phyloP scores from a whole-genome alignment of 2,888 invertebrate genomes.

The Luffia ferchaultella region DNA sequence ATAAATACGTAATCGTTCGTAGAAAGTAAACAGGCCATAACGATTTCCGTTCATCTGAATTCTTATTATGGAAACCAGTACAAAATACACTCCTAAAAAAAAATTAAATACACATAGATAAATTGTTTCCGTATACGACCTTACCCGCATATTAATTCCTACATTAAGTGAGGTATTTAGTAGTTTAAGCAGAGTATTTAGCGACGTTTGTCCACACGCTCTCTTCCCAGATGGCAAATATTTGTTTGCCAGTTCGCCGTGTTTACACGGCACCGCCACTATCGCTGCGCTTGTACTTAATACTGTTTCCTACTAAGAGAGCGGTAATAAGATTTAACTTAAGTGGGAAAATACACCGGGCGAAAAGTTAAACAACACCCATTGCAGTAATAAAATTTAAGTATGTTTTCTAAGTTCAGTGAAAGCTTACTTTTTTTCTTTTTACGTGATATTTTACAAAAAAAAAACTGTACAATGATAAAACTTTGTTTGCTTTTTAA shows the following conservation, averaged over 20 bases:
- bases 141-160: background rate
- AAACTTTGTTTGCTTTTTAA: too few species aligned
- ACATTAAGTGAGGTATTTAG: background rate
- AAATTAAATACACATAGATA: background rate
- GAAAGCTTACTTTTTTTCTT: too few species aligned
- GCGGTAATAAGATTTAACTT: background rate
- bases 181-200: background rate
- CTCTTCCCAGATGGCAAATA: conserved; percentile 16
- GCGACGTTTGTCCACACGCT: background rate
- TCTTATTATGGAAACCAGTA: too few species aligned
- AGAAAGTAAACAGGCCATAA: too few species aligned
- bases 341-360: background rate
- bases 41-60: too few species aligned
- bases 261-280: conserved; percentile 33
- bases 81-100: too few species aligned
- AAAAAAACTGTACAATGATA: too few species aligned
- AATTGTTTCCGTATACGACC: background rate
- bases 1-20: too few species aligned
- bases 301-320: background rate
- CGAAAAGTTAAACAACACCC: too few species aligned
- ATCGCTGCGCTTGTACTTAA: conserved; percentile 13
- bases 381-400: too few species aligned
- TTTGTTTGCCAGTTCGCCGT: conserved; percentile 41
- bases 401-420: too few species aligned
- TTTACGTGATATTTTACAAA: too few species aligned